phyloP scores from a whole-genome alignment of 2,797 vertebrate species.

The Characodon lateralis region DNA sequence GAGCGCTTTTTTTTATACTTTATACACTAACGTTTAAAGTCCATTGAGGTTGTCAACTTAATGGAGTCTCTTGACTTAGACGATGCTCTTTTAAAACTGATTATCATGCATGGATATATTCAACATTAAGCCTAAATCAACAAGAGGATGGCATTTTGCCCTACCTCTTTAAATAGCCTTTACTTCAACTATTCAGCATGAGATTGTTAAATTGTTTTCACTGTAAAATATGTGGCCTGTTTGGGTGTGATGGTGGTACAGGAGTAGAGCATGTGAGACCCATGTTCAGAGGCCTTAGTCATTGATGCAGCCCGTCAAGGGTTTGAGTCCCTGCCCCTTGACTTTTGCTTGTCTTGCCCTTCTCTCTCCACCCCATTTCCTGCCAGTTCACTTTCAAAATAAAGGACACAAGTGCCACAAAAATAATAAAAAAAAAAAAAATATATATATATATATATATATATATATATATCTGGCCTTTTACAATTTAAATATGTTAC shows the following conservation, averaged over 20 bases:
- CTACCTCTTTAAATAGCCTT: background rate
- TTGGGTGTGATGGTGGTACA: no score
- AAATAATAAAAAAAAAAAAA: no score
- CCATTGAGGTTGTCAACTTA: constrained; percentile 4
- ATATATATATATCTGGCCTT: background rate
- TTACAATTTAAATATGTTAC: background rate
- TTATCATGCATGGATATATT: background rate
- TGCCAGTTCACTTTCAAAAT: no score
- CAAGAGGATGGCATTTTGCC: background rate
- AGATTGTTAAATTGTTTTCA: background rate
- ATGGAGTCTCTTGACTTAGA: background rate
- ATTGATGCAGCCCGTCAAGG: no score
- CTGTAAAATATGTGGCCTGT: background rate
- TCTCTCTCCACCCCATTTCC: no score
- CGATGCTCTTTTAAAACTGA: background rate
- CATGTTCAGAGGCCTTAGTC: no score
- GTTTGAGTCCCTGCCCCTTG: no score
- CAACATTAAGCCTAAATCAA: background rate
- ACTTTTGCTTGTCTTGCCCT: no score
- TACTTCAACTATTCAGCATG: background rate
- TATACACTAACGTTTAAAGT: background rate
- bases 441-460: no score
- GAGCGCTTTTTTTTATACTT: background rate
- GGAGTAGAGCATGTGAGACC: no score
- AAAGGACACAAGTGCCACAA: no score